These are phyloP conservation scores for Porites lutea DNA, from an alignment of 64 coral and sea anemone species.

Conservation along the genomic window DNA sequence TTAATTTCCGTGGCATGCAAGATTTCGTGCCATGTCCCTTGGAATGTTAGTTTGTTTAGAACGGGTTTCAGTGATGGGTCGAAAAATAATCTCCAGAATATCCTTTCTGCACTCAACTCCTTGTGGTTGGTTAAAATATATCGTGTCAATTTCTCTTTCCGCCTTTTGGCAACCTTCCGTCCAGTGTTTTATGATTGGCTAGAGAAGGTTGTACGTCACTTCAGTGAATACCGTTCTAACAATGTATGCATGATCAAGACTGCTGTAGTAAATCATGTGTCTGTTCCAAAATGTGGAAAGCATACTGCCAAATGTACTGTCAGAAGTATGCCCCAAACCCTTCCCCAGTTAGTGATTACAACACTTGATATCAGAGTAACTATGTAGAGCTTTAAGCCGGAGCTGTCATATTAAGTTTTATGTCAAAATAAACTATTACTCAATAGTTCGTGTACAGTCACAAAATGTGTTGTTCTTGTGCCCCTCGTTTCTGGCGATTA, in stretches of 20 bases:
- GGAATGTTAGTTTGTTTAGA: constrained; percentile 21
- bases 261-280: constrained; percentile 58
- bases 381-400: constrained; percentile 93
- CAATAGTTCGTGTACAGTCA: constrained; percentile 83
- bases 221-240: too few species aligned
- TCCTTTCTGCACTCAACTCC: too few species aligned
- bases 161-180: too few species aligned
- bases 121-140: too few species aligned
- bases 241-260: constrained; percentile 58
- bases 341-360: constrained; percentile 65
- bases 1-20: constrained; percentile 83
- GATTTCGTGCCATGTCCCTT: constrained; percentile 66
- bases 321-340: constrained; percentile 26
- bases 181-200: too few species aligned
- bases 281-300: constrained; percentile 35
- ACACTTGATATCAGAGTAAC: constrained; percentile 74
- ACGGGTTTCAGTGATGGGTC: too few species aligned
- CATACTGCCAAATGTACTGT: constrained; percentile 26
- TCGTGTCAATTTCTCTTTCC: too few species aligned
- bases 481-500: background rate
- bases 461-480: background rate
- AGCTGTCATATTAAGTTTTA: constrained; percentile 98
- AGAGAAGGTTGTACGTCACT: background rate
- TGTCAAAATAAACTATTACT: constrained; percentile 99
- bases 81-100: too few species aligned